Percentiles rank a stretch among this genome's conserved stretches.
These are phyloP conservation scores for Pelvicachromis taeniatus DNA, from an alignment of 2,113 vertebrate genomes.

Conservation along the genomic window DNA sequence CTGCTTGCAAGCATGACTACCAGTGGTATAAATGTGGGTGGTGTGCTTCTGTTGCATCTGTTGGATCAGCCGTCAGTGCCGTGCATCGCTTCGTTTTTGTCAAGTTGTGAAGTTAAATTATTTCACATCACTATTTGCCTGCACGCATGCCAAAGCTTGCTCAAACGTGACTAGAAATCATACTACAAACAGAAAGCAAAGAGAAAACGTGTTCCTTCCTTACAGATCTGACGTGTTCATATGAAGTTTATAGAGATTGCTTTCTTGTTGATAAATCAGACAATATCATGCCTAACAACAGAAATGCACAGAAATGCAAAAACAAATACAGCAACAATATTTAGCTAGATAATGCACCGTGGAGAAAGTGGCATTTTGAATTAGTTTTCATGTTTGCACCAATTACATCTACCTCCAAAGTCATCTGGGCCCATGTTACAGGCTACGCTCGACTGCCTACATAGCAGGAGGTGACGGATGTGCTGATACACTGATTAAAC, in stretches of 20 bases:
- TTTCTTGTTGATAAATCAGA: background rate
- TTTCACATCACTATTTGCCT: background rate
- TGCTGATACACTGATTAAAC: background rate
- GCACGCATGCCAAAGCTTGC: background rate
- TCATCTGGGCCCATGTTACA: background rate
- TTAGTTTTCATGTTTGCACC: background rate
- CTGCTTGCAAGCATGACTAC: background rate
- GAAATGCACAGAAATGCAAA: background rate
- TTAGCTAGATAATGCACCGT: background rate
- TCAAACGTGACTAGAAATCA: background rate
- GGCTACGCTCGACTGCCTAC: background rate
- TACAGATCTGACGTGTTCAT: background rate
- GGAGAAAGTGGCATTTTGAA: accelerated
- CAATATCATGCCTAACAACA: background rate
- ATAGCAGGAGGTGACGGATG: background rate
- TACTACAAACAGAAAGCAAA: background rate
- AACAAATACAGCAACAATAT: background rate
- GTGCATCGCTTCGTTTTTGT: background rate
- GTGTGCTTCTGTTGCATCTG: background rate
- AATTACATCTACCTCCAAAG: background rate
- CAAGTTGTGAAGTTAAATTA: background rate
- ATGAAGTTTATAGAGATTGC: background rate
- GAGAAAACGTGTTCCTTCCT: background rate
- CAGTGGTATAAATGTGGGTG: background rate
- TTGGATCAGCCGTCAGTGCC: background rate